Base-by-base conservation (phyloP, 2,113 vertebrate species). In the Ammospiza caudacuta region DNA sequence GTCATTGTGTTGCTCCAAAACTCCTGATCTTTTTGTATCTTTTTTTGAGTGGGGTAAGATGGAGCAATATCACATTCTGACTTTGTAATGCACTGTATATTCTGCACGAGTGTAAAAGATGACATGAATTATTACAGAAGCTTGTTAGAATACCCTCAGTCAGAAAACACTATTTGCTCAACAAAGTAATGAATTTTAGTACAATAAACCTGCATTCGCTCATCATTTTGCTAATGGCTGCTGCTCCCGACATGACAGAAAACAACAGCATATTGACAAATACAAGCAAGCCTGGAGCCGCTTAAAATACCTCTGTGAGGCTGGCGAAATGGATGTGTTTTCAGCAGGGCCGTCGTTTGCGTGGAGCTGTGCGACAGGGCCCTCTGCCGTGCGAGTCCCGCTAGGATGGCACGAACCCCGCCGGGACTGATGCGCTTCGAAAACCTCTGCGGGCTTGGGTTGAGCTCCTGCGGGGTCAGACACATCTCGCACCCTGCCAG, bases 311-410 rank as follows among this genome's bases (percentile, higher is more conserved):
- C 64, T 10, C 12, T 5, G 9, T 5, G 67, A 61, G 87, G 37
- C 63, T 47, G 17, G 62, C 82, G 12, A 46, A 47, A 58, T 2
- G 66, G 68, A 58, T 2, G 66, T 0, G 44, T 25, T 75, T 54
- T 89, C 8, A 3, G 23, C 72, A 63, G 28, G 2, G 24, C 54
- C 35, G 17, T 24, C 39, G 33, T 47, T 57, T 4, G 37, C 19
- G n/a, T 69, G 90, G 85, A 86, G 94, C 68, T 97, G 89, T 94
- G 62, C 89, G 44, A 91, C 90, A 68, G 95, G 78, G 97, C 97
- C 96, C 97, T 97, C 97, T 97, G 92, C 97, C 20, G 96, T 68
- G 92, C 47, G 7, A 77, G 31, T 21, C n/a, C 73, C 7, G 83
- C 6, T 9, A 69, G 94, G 22, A 77, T 23, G 58, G 49, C 70